Percentiles rank a stretch among this genome's conserved stretches.
Conservation (phyloP, 2,797 vertebrate genomes). For the Alfaro cultratus region DNA sequence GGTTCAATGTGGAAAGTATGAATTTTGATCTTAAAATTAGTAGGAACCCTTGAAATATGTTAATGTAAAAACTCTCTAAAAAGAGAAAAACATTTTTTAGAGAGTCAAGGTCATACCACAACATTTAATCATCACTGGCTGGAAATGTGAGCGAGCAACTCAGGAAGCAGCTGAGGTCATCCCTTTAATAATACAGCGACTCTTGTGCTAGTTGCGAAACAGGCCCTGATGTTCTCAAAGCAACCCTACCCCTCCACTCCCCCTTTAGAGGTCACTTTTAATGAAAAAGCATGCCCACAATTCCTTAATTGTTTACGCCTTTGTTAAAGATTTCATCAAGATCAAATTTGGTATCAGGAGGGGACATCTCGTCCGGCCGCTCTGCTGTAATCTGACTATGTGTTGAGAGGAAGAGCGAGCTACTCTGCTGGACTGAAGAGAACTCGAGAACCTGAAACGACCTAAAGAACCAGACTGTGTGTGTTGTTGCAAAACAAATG, state of each 20-base stretch:
- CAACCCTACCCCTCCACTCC: not conserved
- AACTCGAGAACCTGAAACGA: conserved; percentile 1
- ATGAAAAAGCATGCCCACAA: conserved; percentile 70
- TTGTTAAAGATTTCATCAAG: conserved; percentile 76
- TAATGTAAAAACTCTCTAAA: conserved; percentile 9
- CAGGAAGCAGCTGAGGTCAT: conserved; percentile 69
- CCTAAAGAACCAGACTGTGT: conserved; percentile 7
- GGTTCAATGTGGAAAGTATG: not conserved
- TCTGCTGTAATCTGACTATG: conserved; percentile 64
- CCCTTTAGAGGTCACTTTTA: conserved; percentile 76
- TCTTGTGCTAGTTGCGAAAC: conserved; percentile 62
- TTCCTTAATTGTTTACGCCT: conserved; percentile 65
- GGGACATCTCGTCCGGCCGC: conserved; percentile 50
- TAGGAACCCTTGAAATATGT: not conserved
- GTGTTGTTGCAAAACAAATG: conserved; percentile 20
- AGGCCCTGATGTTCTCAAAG: conserved; percentile 47
- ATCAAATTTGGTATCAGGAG: conserved; percentile 74
- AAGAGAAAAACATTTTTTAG: not conserved
- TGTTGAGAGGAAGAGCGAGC: conserved; percentile 63
- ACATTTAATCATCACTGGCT: conserved; percentile 67
- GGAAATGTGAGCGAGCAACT: conserved; percentile 71
- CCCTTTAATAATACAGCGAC: conserved; percentile 72
- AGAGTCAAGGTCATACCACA: conserved; percentile 69
- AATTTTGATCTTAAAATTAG: not conserved
- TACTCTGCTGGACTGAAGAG: conserved; percentile 23